Evolutionary conservation across 2,888 invertebrate genomes (phyloP), one percentile per base, ranked within the genome.

Genomic region (Adelognathus sp.): DNA sequence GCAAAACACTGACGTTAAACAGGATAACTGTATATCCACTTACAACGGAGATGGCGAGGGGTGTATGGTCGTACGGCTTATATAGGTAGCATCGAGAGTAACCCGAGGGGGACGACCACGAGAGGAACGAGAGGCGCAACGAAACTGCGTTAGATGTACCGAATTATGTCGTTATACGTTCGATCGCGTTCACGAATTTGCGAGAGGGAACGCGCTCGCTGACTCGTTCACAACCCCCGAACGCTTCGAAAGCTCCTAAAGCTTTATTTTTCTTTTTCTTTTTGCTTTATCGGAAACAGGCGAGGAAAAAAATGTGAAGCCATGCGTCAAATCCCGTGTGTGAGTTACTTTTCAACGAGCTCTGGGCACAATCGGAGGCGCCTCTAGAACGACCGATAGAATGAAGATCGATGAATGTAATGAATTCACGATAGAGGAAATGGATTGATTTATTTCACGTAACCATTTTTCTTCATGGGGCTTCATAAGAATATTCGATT

Each of bases 161-260:
- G 14, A 36, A 64, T 64, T 64, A 64, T 36, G n/a, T 64, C 24
- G 36, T 64, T 50, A 64, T 36, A 36, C 50, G 50, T 36, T 50
- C 36, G 50, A 52, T 50, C 33, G 64, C 50, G 14, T 31, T 18
- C 31, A 29, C 63, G 18, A 46, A 29, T 11, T n/a, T n/a, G n/a
- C 16, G 3, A 29, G 11, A 63, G 31, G 14, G 11, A 54, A 31
- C 3, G 7, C 31, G 4, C 46, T 39, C 60, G 29, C 18, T 14
- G 29, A 31, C 16, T 27, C 14, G 6, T 9, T 1, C 46, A 24
- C 11, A n/a, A 60, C 0, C 21, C 21, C 16, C 24, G 50, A 33
- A 16, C 21, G 50, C 36, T 21, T 11, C 46, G 7, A n/a, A 24
- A 36, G 33, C 50, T 50, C 21, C n/a, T n/a, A 18, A 31, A 31